These are phyloP conservation scores for Scomber scombrus DNA, from an alignment of 2,113 vertebrate genomes.

Conservation along the genomic window DNA sequence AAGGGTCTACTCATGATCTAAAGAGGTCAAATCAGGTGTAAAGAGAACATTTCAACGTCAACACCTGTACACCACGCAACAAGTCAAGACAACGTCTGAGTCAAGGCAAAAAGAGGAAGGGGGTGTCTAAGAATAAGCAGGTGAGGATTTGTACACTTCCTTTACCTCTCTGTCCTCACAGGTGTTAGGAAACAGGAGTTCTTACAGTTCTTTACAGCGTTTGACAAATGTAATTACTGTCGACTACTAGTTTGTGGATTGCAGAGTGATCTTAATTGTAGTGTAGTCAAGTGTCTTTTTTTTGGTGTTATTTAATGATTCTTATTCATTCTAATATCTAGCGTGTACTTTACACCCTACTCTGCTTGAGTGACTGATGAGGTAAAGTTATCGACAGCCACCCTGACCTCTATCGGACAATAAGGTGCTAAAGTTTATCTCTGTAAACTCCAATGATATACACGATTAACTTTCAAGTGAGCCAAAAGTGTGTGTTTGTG, in stretches of 20 bases:
- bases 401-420: slow-evolving; percentile 66
- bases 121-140: slow-evolving; percentile 57
- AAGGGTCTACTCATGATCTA: slow-evolving; percentile 57
- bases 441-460: slow-evolving; percentile 69
- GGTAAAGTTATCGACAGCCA: slow-evolving; percentile 70
- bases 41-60: slow-evolving; percentile 64
- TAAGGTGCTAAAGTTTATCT: slow-evolving; percentile 81
- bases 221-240: slow-evolving; percentile 9
- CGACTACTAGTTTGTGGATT: slow-evolving; percentile 8
- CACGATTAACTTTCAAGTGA: slow-evolving; percentile 66
- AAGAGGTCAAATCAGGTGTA: slow-evolving; percentile 75
- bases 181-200: slow-evolving; percentile 39
- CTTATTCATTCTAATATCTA: slow-evolving; percentile 49
- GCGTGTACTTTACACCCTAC: slow-evolving; percentile 53
- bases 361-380: slow-evolving; percentile 71
- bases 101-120: slow-evolving; percentile 70
- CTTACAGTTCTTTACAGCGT: slow-evolving; percentile 58
- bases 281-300: slow-evolving; percentile 35
- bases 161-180: slow-evolving; percentile 54
- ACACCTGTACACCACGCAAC: slow-evolving; percentile 56
- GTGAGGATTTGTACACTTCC: slow-evolving; percentile 70
- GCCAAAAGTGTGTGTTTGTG: slow-evolving; percentile 38
- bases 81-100: slow-evolving; percentile 61
- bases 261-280: slow-evolving; percentile 24
- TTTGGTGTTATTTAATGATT: slow-evolving; percentile 52